Conservation (phyloP, 2,113 vertebrate species). For the Cheilinus undulatus region DNA sequence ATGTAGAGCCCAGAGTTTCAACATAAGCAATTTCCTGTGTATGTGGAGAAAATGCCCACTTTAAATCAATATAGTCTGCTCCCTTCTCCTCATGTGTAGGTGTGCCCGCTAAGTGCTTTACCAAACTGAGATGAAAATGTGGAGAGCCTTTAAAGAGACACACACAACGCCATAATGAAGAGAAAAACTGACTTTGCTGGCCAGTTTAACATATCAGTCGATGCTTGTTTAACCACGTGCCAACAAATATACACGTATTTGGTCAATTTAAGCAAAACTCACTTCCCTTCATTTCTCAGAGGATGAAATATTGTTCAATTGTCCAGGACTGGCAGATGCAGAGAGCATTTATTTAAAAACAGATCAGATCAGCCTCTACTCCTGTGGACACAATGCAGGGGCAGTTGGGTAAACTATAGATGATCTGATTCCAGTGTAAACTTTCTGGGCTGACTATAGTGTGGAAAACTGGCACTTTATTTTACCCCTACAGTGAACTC, state of each 20-base stretch:
- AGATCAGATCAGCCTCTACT: neutral
- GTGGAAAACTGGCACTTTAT: too few relatives aligned
- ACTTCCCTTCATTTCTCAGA: neutral
- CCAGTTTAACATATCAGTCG: neutral
- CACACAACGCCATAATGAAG: neutral
- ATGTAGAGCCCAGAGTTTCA: slow-evolving; percentile 26
- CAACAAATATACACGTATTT: neutral
- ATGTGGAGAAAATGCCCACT: slow-evolving; percentile 27
- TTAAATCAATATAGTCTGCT: slow-evolving; percentile 35
- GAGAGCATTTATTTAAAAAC: neutral
- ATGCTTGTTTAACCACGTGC: neutral
- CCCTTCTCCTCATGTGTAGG: slow-evolving; percentile 40
- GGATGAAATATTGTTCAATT: neutral
- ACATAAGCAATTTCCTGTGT: slow-evolving; percentile 33
- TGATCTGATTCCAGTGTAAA: too few relatives aligned
- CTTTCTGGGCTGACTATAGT: too few relatives aligned
- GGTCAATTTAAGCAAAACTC: neutral
- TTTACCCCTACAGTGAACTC: too few relatives aligned
- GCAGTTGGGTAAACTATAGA: neutral
- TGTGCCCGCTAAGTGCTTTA: slow-evolving; percentile 31
- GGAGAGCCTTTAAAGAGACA: slow-evolving; percentile 27
- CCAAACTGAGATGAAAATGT: slow-evolving; percentile 25
- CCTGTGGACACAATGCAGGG: neutral
- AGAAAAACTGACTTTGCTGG: neutral
- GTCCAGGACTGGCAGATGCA: neutral